These are phyloP conservation scores for Protophormia terraenovae DNA, from an alignment of 2,888 invertebrate genomes.

Conservation along the genomic window DNA sequence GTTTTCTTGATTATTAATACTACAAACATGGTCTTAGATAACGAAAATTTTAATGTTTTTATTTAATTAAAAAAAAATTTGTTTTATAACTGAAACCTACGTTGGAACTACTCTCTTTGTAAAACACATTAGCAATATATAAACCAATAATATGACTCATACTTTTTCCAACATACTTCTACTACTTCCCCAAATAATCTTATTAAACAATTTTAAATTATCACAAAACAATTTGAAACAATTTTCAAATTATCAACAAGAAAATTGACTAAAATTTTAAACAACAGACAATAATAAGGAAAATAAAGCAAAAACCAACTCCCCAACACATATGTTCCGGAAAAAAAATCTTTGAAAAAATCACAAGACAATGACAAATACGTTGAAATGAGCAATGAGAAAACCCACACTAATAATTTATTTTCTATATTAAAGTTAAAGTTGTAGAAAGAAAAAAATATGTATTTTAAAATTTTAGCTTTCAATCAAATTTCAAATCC, in stretches of 20 bases:
- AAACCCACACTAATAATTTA: constrained; percentile 63
- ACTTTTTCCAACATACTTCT: neutral
- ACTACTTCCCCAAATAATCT: neutral
- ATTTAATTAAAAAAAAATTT: no score
- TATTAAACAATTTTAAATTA: constrained; percentile 38
- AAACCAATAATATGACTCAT: neutral
- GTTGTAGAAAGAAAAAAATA: no score
- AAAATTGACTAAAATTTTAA: constrained; percentile 19
- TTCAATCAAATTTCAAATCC: constrained; percentile 62
- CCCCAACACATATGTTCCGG: constrained; percentile 34
- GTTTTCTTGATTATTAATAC: no score
- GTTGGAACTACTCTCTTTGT: no score
- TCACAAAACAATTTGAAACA: constrained; percentile 37
- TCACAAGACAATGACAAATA: constrained; percentile 63
- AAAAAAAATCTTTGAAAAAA: constrained; percentile 23
- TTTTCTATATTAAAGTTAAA: constrained; percentile 53
- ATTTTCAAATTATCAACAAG: constrained; percentile 58
- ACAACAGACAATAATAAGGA: constrained; percentile 7
- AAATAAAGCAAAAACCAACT: constrained; percentile 2
- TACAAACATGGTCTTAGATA: no score
- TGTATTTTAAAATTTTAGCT: constrained; percentile 57
- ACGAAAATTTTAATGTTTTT: no score
- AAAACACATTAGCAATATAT: no score
- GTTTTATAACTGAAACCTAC: no score
- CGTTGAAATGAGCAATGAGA: constrained; percentile 57